Conservation (phyloP, 2,888 invertebrate species). For the Coleophora deauratella region DNA sequence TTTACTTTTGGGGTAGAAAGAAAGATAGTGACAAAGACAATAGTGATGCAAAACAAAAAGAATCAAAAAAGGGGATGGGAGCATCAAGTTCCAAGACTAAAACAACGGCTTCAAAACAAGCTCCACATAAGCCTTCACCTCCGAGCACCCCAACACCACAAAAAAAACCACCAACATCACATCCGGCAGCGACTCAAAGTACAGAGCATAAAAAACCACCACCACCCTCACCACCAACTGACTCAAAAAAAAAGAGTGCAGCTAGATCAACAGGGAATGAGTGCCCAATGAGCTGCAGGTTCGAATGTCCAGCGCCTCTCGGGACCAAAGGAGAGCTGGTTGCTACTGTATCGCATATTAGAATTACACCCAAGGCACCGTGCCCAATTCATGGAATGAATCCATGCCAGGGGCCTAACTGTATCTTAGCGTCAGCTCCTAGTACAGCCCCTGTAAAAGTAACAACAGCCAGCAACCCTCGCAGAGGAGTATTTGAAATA, state of each 20-base stretch:
- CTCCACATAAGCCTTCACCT: conserved; percentile 2
- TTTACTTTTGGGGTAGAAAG: conserved; percentile 50
- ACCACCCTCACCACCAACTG: too few relatives aligned
- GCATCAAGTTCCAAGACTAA: conserved; percentile 19
- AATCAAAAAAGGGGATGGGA: conserved; percentile 42
- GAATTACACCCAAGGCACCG: conserved; percentile 42
- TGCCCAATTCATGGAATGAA: conserved; percentile 45
- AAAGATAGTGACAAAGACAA: conserved; percentile 22
- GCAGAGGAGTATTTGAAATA: conserved; percentile 61
- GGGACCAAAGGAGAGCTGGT: conserved; percentile 37
- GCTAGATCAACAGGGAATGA: not conserved
- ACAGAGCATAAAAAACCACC: not conserved
- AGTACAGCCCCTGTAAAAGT: conserved; percentile 49
- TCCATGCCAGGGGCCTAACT: conserved; percentile 52
- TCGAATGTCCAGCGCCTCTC: not conserved
- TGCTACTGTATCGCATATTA: conserved; percentile 53
- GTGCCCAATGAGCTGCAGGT: too few relatives aligned
- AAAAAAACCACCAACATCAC: conserved; percentile 19
- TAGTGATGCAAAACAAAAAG: too few relatives aligned
- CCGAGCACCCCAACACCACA: conserved; percentile 23
- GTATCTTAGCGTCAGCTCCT: conserved; percentile 31
- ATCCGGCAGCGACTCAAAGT: not conserved
- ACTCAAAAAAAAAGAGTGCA: not conserved
- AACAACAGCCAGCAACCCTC: conserved; percentile 44
- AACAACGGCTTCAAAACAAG: conserved; percentile 5